These are phyloP conservation scores for Drosophila helvetica DNA, from an alignment of 2,888 invertebrate genomes.

Conservation along the genomic window DNA sequence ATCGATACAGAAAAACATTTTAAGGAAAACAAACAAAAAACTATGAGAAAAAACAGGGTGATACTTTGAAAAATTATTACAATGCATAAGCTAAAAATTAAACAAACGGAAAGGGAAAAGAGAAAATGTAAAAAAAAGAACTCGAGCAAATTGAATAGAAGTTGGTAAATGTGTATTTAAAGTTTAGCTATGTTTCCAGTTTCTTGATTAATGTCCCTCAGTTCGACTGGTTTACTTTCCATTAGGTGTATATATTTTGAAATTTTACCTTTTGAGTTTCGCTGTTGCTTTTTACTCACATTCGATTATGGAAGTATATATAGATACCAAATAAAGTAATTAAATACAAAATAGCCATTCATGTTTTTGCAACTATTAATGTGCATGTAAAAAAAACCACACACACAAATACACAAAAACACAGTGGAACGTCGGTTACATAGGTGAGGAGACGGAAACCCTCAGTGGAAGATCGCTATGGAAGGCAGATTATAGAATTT, in stretches of 20 bases:
- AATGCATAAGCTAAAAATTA: conserved; percentile 71
- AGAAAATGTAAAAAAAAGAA: conserved; percentile 51
- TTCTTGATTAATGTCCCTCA: conserved; percentile 16
- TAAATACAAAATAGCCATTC: conserved; percentile 68
- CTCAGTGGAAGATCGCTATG: conserved; percentile 48
- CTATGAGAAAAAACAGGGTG: conserved; percentile 83
- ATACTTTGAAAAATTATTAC: conserved; percentile 80
- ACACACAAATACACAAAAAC: conserved; percentile 14
- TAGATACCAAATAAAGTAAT: conserved; percentile 58
- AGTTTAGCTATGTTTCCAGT: conserved; percentile 49
- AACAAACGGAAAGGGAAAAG: conserved; percentile 44
- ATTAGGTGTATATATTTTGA: conserved; percentile 48
- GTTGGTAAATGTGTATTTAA: conserved; percentile 77
- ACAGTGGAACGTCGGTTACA: conserved; percentile 40
- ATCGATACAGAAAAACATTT: conserved; percentile 52
- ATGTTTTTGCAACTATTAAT: conserved; percentile 77
- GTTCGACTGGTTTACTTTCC: conserved; percentile 27
- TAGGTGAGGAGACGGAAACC: conserved; percentile 27
- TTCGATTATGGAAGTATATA: conserved; percentile 47
- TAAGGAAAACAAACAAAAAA: conserved; percentile 48
- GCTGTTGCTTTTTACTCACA: conserved; percentile 42
- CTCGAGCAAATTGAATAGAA: conserved; percentile 50
- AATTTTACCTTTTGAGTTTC: conserved; percentile 36
- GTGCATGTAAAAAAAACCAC: conserved; percentile 70
- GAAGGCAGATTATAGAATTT: conserved; percentile 79